A percentile compares a stretch with the other conserved stretches of the same genome.
Conservation (phyloP, 2,888 invertebrate species). For the Lysandra coridon region DNA sequence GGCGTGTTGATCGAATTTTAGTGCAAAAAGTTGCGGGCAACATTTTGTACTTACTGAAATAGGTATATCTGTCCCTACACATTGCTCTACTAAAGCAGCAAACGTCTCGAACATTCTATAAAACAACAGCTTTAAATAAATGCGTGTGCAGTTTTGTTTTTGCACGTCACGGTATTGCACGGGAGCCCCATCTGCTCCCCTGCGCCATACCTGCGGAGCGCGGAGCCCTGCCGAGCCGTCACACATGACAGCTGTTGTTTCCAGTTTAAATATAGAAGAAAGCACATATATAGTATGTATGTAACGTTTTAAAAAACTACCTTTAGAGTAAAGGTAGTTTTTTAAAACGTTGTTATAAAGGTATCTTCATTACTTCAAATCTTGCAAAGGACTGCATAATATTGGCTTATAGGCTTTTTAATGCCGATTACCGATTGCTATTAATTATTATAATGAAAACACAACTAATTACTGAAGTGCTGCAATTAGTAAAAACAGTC, state of each 20-base stretch:
- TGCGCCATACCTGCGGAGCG: constrained; percentile 14
- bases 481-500: not conserved
- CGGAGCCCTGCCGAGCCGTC: constrained; percentile 18
- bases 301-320: not conserved
- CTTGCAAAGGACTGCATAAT: no score
- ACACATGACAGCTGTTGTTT: constrained; percentile 9
- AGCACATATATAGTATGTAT: not conserved
- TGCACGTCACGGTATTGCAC: constrained; percentile 21
- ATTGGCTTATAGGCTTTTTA: no score
- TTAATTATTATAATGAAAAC: no score
- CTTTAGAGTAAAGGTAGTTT: not conserved
- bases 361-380: no score
- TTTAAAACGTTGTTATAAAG: not conserved
- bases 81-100: not conserved
- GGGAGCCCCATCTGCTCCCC: constrained; percentile 7
- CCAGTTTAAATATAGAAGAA: not conserved
- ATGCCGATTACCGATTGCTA: no score
- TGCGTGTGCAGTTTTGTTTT: constrained; percentile 22
- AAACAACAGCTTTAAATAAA: not conserved
- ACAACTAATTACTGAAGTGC: not conserved
- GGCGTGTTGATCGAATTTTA: no score
- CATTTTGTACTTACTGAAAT: not conserved
- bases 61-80: not conserved
- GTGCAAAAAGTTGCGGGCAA: no score
- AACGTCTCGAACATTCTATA: not conserved